phyloP scores from a whole-genome alignment of 2,113 vertebrate genomes.

The Lophius piscatorius region DNA sequence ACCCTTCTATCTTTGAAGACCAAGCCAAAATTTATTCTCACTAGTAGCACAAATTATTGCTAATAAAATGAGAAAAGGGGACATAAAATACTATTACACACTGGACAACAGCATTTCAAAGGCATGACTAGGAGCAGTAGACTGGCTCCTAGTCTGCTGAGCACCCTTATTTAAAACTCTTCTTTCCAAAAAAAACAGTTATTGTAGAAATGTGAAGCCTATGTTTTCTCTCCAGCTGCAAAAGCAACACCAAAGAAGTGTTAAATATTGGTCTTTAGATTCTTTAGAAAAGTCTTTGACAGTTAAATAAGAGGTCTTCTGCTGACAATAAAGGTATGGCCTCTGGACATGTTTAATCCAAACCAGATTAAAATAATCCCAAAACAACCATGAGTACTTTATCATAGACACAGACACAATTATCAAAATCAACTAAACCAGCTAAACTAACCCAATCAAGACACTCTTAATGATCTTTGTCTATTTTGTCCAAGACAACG shows the following conservation, averaged over 20 bases:
- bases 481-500: slow-evolving; percentile 20
- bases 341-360: slow-evolving; percentile 13
- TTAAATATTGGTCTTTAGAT: background rate
- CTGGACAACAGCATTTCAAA: too few relatives aligned
- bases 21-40: too few relatives aligned
- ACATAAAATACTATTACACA: too few relatives aligned
- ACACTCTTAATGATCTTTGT: slow-evolving; percentile 55
- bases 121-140: too few relatives aligned
- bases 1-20: too few relatives aligned
- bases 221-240: background rate
- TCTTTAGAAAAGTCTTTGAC: background rate
- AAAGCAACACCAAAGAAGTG: background rate
- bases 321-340: background rate
- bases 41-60: too few relatives aligned
- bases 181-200: background rate
- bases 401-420: slow-evolving; percentile 9
- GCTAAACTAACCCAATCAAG: slow-evolving; percentile 38
- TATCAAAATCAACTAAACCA: slow-evolving; percentile 32
- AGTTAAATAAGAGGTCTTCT: background rate
- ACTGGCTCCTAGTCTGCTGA: too few relatives aligned
- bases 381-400: slow-evolving; percentile 15
- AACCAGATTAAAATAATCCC: slow-evolving; percentile 15
- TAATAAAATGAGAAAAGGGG: too few relatives aligned
- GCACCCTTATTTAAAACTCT: too few relatives aligned
- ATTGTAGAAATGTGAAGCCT: background rate